phyloP scores from a whole-genome alignment of 2,888 invertebrate species.

The Empis livida region DNA sequence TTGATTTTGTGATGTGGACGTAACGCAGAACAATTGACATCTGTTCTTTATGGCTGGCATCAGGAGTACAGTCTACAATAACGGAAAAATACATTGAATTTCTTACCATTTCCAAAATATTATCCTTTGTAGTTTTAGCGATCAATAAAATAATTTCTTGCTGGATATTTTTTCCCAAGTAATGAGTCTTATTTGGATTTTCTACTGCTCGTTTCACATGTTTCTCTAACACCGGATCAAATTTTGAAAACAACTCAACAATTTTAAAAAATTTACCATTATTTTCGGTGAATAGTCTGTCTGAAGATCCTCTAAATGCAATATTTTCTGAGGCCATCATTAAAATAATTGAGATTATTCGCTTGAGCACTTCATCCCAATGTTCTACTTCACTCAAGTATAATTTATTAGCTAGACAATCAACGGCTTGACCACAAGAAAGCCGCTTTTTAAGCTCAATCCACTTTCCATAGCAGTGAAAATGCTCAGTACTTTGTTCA shows the following conservation, averaged over 20 bases:
- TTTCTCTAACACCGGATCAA: neutral
- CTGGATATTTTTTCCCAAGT: conserved; percentile 1
- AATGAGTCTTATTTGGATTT: neutral
- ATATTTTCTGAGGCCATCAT: too few species aligned
- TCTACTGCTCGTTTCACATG: neutral
- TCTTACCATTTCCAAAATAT: neutral
- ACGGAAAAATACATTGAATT: conserved; percentile 1
- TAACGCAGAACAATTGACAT: neutral
- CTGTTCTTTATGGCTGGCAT: neutral
- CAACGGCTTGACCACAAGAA: too few species aligned
- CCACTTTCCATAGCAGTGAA: too few species aligned
- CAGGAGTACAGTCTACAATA: conserved; percentile 1
- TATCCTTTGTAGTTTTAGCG: neutral
- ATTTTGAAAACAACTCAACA: neutral
- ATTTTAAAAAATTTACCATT: neutral
- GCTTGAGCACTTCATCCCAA: too few species aligned
- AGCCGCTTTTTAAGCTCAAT: too few species aligned
- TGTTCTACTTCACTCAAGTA: too few species aligned
- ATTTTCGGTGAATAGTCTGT: too few species aligned
- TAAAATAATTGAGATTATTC: too few species aligned
- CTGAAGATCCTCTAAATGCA: too few species aligned
- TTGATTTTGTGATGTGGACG: neutral
- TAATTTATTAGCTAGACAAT: too few species aligned
- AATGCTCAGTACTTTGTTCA: too few species aligned
- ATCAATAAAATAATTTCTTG: neutral